These are phyloP conservation scores for Rhynchophorus ferrugineus DNA, from an alignment of 1,140 invertebrate species.

Conservation along the genomic window DNA sequence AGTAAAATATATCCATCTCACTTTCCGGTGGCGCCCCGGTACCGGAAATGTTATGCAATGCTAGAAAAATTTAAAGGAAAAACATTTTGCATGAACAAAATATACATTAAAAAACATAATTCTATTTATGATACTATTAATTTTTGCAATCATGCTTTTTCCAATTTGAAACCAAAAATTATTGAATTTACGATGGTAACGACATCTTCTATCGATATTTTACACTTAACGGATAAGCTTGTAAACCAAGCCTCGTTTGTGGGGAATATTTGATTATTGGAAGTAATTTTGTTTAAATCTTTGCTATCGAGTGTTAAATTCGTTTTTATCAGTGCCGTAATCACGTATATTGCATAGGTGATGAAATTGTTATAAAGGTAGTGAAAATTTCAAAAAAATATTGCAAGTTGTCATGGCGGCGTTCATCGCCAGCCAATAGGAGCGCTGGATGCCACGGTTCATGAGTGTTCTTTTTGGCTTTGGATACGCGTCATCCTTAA, in stretches of 20 bases:
- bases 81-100: not conserved
- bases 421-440: slow-evolving; percentile 50
- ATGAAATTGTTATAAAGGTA: slow-evolving; percentile 6
- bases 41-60: slow-evolving; percentile 23
- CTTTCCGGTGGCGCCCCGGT: slow-evolving; percentile 22
- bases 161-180: slow-evolving; percentile 9
- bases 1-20: slow-evolving; percentile 14
- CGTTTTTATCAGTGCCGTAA: slow-evolving; percentile 10
- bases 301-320: not conserved
- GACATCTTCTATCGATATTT: slow-evolving; percentile 28
- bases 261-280: not conserved
- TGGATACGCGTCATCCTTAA: slow-evolving; percentile 52
- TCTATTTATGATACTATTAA: slow-evolving; percentile 4
- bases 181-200: slow-evolving; percentile 14
- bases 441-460: slow-evolving; percentile 49
- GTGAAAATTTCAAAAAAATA: slow-evolving; percentile 27
- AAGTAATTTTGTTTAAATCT: slow-evolving; percentile 1
- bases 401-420: slow-evolving; percentile 54
- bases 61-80: slow-evolving; percentile 15
- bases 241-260: slow-evolving; percentile 16
- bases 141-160: slow-evolving; percentile 7
- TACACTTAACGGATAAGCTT: slow-evolving; percentile 14
- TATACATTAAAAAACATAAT: slow-evolving; percentile 8
- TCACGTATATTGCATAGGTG: slow-evolving; percentile 7
- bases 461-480: slow-evolving; percentile 42